Base-by-base conservation (phyloP, 1,140 invertebrate genomes). In the Nebria ingens region DNA sequence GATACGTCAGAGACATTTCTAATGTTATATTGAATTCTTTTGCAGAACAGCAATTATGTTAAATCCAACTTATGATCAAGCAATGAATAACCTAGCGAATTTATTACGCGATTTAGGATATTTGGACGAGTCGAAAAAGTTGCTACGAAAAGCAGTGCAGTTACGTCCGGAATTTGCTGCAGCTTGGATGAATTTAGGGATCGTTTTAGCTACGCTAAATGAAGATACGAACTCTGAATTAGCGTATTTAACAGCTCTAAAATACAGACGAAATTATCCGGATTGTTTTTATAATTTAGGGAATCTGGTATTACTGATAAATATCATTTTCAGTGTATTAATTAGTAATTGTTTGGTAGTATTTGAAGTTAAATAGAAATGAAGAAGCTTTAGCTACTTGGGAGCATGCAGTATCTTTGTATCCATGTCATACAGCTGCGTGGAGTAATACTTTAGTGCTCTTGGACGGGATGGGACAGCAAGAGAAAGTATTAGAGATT, bases 121-220 rank as follows among this genome's bases (percentile, higher is more conserved):
- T 38, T 79, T 83, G 52, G 56, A 71, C 15, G 82, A 90, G 70
- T 91, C 94, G 19, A 86, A 93, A 74, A 66, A 69, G 49, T 79
- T 92, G 52, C 76, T 97, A 17, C 73, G 76, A 61, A 78, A 77
- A 67, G 91, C 94, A 50, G 72, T 96, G 6, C 63, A 75, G 54
- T 71, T 89, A 15, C 86, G 90, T 61, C 75, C 82, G 52, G 84
- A 90, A 65, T 98, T 97, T 80, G 86, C 94, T 3, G 87, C 91
- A 13, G 94, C 93, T 1, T 98, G 93, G 93, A 98, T 97, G 93
- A 98, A 98, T 75, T 75, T 97, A 19, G 94, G 93, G 12, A 97
- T 97, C 62, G 86, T 96, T 45, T 76, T 94, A 57, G 84, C 91
- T 2, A 79, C 81, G 13, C 72, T 85, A 40, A 84, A 85, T 57